phyloP scores from a whole-genome alignment of 2,888 invertebrate genomes.

The Steinernema hermaphroditum region DNA sequence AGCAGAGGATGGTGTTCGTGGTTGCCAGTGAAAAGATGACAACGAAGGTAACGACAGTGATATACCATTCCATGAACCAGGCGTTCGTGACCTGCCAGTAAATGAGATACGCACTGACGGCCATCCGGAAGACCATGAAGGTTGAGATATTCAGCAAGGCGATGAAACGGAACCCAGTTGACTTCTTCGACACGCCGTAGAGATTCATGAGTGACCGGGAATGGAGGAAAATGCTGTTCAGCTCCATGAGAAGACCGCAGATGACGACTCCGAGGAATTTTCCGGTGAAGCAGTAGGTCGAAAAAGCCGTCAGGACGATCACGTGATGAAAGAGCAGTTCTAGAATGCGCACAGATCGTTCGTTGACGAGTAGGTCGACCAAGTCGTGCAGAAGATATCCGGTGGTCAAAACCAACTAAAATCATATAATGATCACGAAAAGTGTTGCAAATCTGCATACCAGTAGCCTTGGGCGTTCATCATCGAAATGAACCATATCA shows the following conservation, averaged over 20 bases:
- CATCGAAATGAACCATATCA: slow-evolving; percentile 47
- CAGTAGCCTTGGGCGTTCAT: not conserved
- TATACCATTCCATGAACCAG: slow-evolving; percentile 48
- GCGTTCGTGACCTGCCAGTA: slow-evolving; percentile 56
- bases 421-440: not conserved
- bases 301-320: slow-evolving; percentile 59
- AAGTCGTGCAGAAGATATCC: slow-evolving; percentile 65
- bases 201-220: slow-evolving; percentile 50
- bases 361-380: slow-evolving; percentile 63
- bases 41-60: slow-evolving; percentile 43
- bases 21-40: slow-evolving; percentile 56
- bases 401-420: slow-evolving; percentile 58
- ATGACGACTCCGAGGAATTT: slow-evolving; percentile 60
- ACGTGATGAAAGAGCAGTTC: slow-evolving; percentile 66
- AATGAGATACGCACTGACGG: slow-evolving; percentile 52
- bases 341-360: slow-evolving; percentile 62
- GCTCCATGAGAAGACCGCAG: slow-evolving; percentile 65
- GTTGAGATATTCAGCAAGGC: slow-evolving; percentile 62
- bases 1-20: slow-evolving; percentile 62
- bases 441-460: not conserved
- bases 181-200: slow-evolving; percentile 58
- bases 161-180: slow-evolving; percentile 58
- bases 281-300: slow-evolving; percentile 50
- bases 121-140: slow-evolving; percentile 62
- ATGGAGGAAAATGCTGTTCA: slow-evolving; percentile 61